Evolutionary conservation across 2,888 invertebrate species (phyloP).

Genomic region (Entomobrya proxima): DNA sequence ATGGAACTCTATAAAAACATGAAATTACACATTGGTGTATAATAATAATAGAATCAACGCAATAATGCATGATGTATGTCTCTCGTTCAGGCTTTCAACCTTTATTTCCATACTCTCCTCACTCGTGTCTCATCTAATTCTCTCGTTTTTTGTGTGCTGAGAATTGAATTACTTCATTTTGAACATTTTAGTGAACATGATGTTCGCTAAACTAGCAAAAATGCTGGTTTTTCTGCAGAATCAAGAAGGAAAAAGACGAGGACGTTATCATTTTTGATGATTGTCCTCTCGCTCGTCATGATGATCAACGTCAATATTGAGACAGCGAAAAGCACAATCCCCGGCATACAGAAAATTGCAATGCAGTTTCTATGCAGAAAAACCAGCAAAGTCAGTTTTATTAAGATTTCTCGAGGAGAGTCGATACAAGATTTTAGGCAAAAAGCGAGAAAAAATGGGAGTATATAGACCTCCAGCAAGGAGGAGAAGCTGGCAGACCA

Average conservation of each 20-base stretch:
- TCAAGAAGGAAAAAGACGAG: too few relatives aligned
- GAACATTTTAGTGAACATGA: neutral
- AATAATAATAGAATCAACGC: slow-evolving; percentile 10
- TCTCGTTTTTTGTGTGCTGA: neutral
- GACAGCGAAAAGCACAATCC: neutral
- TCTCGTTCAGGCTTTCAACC: neutral
- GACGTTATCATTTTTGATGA: too few relatives aligned
- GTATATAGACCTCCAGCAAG: slow-evolving; percentile 23
- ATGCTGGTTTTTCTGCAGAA: slow-evolving; percentile 1
- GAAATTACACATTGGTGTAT: slow-evolving; percentile 25
- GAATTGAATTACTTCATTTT: slow-evolving; percentile 33
- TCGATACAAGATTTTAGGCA: slow-evolving; percentile 13
- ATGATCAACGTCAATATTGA: neutral
- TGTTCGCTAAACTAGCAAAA: neutral
- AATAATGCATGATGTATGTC: slow-evolving; percentile 21
- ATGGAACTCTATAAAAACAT: neutral
- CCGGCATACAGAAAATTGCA: neutral
- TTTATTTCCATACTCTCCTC: neutral
- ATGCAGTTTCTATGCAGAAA: slow-evolving; percentile 32
- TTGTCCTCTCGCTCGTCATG: too few relatives aligned
- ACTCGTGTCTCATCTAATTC: neutral
- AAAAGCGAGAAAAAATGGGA: neutral
- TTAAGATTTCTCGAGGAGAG: slow-evolving; percentile 18
- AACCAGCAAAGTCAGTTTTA: slow-evolving; percentile 33
- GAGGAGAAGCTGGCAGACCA: neutral